Percentiles rank a stretch among this genome's conserved stretches.
These are phyloP conservation scores for Cacoxenus indagator DNA, from an alignment of 2,888 invertebrate species.

Conservation along the genomic window DNA sequence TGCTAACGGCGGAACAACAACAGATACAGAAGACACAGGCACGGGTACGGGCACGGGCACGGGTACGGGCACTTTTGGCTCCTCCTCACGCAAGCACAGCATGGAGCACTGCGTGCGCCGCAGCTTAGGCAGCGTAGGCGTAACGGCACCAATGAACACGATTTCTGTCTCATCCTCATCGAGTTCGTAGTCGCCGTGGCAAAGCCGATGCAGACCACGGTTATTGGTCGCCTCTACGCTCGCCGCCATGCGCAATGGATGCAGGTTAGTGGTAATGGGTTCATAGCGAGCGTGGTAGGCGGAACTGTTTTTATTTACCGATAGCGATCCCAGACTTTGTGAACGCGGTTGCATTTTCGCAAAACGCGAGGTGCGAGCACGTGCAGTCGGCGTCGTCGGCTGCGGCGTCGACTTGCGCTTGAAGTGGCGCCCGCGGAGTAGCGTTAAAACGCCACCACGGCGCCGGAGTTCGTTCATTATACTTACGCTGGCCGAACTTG, in stretches of 20 bases:
- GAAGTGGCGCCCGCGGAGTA: conserved; percentile 67
- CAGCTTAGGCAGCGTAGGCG: conserved; percentile 55
- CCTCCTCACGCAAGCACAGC: conserved; percentile 64
- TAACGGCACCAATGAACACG: conserved; percentile 36
- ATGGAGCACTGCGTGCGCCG: conserved; percentile 65
- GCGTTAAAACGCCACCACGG: conserved; percentile 69
- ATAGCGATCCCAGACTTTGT: conserved; percentile 69
- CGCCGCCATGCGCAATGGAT: conserved; percentile 62
- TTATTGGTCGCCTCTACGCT: conserved; percentile 61
- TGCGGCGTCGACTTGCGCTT: conserved; percentile 68
- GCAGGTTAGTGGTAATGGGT: conserved; percentile 62
- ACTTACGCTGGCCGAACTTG: conserved; percentile 62
- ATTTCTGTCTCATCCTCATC: conserved; percentile 47
- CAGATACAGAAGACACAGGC: not conserved
- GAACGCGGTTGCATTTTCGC: conserved; percentile 66
- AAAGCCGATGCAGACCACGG: conserved; percentile 52
- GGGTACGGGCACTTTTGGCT: not conserved
- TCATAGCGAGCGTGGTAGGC: conserved; percentile 58
- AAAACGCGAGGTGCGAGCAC: conserved; percentile 52
- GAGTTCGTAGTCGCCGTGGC: conserved; percentile 28
- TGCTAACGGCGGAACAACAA: conserved; percentile 1
- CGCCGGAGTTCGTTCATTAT: conserved; percentile 67
- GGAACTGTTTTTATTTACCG: conserved; percentile 69
- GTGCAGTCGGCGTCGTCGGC: conserved; percentile 64
- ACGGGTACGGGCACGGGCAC: conserved; percentile 25